These are phyloP conservation scores for Colletes latitarsis DNA, from an alignment of 1,140 invertebrate species.

Conservation along the genomic window DNA sequence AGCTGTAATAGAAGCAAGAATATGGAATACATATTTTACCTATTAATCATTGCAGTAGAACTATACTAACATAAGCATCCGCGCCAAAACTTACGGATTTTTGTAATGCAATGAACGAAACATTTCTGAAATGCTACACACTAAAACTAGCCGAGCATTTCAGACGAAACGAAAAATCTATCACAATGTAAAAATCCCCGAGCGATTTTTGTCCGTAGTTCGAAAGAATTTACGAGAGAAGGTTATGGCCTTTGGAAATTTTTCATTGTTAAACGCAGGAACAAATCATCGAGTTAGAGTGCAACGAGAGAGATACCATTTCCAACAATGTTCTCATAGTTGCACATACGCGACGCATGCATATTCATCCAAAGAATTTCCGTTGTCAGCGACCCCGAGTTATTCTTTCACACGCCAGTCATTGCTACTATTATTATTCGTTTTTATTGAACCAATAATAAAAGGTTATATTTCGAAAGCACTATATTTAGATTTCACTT, in stretches of 20 bases:
- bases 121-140: neutral
- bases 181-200: neutral
- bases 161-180: neutral
- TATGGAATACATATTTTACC: no score
- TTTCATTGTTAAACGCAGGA: slow-evolving; percentile 26
- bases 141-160: slow-evolving; percentile 8
- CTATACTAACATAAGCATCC: neutral
- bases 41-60: neutral
- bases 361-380: slow-evolving; percentile 36
- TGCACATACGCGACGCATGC: slow-evolving; percentile 1
- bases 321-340: slow-evolving; percentile 28
- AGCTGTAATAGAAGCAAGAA: no score
- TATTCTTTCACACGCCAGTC: slow-evolving; percentile 15
- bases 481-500: no score
- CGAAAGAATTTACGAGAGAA: slow-evolving; percentile 22
- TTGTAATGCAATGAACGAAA: neutral
- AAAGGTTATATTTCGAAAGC: neutral
- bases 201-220: slow-evolving; percentile 8
- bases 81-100: neutral
- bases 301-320: slow-evolving; percentile 3
- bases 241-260: slow-evolving; percentile 23
- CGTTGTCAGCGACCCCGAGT: neutral
- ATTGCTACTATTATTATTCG: slow-evolving; percentile 21
- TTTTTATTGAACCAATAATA: neutral
- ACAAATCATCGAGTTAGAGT: slow-evolving; percentile 41